Conservation (phyloP, 2,888 invertebrate species). For the Limenitis camilla region DNA sequence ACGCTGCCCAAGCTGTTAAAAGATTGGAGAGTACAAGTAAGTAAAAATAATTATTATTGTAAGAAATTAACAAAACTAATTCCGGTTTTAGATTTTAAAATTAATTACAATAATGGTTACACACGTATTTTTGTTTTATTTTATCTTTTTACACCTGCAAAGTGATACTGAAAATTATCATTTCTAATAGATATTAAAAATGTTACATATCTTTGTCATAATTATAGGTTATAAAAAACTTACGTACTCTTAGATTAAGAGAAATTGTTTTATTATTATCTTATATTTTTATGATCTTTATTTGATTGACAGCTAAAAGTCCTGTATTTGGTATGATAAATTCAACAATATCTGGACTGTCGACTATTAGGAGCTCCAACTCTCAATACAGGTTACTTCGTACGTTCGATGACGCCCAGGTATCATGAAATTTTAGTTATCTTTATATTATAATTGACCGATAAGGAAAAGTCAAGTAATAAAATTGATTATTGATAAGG, state of each 20-base stretch:
- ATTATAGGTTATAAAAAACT: no score
- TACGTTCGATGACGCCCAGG: slow-evolving; percentile 76
- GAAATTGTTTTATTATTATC: not conserved
- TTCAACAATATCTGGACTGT: slow-evolving; percentile 81
- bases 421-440: slow-evolving; percentile 25
- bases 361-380: slow-evolving; percentile 82
- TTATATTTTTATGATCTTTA: not conserved
- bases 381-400: slow-evolving; percentile 75
- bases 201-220: no score
- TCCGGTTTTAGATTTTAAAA: no score
- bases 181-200: no score
- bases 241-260: no score
- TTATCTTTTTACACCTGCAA: no score
- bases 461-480: not conserved
- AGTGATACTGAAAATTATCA: no score
- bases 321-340: slow-evolving; percentile 87
- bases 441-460: slow-evolving; percentile 3
- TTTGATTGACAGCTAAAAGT: slow-evolving; percentile 77
- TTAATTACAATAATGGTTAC: no score
- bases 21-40: slow-evolving; percentile 81
- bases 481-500: no score
- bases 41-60: no score
- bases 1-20: slow-evolving; percentile 84
- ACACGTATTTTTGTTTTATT: no score
- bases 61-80: no score